Conservation (phyloP, 2,113 vertebrate species). For the Vulpes vulpes region DNA sequence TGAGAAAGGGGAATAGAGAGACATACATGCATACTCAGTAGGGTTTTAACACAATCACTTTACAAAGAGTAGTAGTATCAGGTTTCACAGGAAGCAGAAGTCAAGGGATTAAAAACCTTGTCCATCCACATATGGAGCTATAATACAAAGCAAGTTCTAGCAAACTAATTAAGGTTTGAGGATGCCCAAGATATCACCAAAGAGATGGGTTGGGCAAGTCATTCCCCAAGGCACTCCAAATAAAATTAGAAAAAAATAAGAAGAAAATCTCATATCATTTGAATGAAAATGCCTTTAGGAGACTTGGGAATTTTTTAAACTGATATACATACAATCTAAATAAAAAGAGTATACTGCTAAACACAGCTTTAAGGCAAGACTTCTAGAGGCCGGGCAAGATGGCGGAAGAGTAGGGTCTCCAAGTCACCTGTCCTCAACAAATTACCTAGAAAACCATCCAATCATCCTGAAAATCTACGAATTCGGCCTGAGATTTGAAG, state of each 20-base stretch:
- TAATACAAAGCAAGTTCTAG: slow-evolving; percentile 49
- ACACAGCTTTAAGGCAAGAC: slow-evolving; percentile 2
- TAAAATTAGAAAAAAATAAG: background rate
- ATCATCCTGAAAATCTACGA: too few species aligned
- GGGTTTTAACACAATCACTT: slow-evolving; percentile 50
- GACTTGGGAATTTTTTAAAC: background rate
- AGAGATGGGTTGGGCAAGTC: background rate
- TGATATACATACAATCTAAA: background rate
- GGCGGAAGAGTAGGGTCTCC: too few species aligned
- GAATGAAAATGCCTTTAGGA: slow-evolving; percentile 15
- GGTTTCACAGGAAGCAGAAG: slow-evolving; percentile 56
- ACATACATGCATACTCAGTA: background rate
- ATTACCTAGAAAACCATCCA: too few species aligned
- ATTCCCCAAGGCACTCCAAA: slow-evolving; percentile 15
- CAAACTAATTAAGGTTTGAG: slow-evolving; percentile 56
- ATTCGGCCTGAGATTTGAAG: too few species aligned
- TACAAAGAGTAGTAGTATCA: slow-evolving; percentile 44
- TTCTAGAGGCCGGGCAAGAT: too few species aligned
- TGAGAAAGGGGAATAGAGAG: background rate
- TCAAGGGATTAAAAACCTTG: slow-evolving; percentile 47
- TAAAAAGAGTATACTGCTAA: background rate
- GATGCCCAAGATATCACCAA: slow-evolving; percentile 32
- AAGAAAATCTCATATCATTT: slow-evolving; percentile 14
- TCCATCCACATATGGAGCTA: slow-evolving; percentile 13
- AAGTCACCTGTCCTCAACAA: too few species aligned